Evolutionary conservation across 2,797 vertebrate species (phyloP), one percentile per base, ranked within the genome.

Genomic region (Adrianichthys oophorus): DNA sequence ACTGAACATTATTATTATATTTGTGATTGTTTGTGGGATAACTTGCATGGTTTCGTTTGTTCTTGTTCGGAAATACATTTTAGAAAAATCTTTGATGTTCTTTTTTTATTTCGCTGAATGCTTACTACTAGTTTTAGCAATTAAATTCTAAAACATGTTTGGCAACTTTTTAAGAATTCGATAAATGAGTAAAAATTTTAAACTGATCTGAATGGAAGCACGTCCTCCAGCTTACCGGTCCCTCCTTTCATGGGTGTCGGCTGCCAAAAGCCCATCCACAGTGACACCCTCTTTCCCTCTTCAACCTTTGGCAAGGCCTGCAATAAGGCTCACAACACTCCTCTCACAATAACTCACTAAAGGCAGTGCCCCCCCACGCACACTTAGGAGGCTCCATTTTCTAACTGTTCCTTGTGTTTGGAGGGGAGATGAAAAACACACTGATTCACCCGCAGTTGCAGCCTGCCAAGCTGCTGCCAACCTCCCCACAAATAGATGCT

Each of bases 401-500:
- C 52, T 63, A 64, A 68, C 68, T 55, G 52, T 47, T 76, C 48
- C 58, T 54, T 48, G 59, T 73, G 59, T 69, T 69, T 57, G 65
- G 52, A 74, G 13, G 56, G 67, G 68, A 75, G 62, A 68, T 76
- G 70, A 82, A 72, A 72, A 70, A 65, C 51, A 60, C 68, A 61
- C 32, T 65, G 77, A 80, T 68, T 85, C 82, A 73, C 50, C 41
- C 56, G 59, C 62, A 78, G 46, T 59, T 70, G 53, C 48, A 65
- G 64, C 41, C 75, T 79, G 71, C 72, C 72, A 65, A 79, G 67
- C 68, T 62, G 43, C 60, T 68, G 78, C 70, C 79, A 81, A 32
- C 67, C 60, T 48, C 57, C 59, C 74, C 79, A 75, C 76, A 82
- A 80, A 84, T 62, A 83, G 65, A 69, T 18, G 61, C 50, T 76